These are phyloP conservation scores for Labroides dimidiatus DNA, from an alignment of 2,797 vertebrate species.

Conservation along the genomic window DNA sequence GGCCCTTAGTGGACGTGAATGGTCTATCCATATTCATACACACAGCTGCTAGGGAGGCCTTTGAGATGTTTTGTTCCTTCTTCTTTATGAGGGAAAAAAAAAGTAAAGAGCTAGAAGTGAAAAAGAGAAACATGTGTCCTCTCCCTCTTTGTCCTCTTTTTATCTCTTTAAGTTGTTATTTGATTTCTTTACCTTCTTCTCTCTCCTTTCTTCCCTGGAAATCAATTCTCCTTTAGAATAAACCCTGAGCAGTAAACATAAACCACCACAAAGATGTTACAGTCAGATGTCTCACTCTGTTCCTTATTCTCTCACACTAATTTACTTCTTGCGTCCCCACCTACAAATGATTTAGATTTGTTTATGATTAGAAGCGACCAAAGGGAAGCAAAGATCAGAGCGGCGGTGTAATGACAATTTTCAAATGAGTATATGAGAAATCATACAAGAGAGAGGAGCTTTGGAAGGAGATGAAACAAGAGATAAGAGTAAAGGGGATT, in stretches of 20 bases:
- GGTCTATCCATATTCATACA: slow-evolving; percentile 74
- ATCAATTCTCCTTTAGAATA: slow-evolving; percentile 79
- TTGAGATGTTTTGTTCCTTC: slow-evolving; percentile 59
- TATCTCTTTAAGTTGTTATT: slow-evolving; percentile 56
- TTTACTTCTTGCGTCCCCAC: neutral
- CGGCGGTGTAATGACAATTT: slow-evolving; percentile 3
- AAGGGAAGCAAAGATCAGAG: slow-evolving; percentile 15
- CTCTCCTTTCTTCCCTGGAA: slow-evolving; percentile 77
- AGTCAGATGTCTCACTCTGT: slow-evolving; percentile 6
- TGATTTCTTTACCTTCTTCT: slow-evolving; percentile 66
- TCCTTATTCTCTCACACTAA: neutral
- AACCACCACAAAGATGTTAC: slow-evolving; percentile 55
- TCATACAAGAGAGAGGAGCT: neutral
- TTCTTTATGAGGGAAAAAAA: slow-evolving; percentile 36
- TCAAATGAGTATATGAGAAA: neutral
- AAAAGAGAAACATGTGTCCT: neutral
- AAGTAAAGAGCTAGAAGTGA: neutral
- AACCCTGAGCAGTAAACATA: slow-evolving; percentile 86
- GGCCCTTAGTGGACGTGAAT: slow-evolving; percentile 71
- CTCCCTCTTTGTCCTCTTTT: slow-evolving; percentile 1
- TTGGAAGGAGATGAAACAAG: slow-evolving; percentile 7
- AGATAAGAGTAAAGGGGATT: slow-evolving; percentile 13
- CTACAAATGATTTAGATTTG: slow-evolving; percentile 3
- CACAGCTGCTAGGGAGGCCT: slow-evolving; percentile 60
- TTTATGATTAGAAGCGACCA: slow-evolving; percentile 3